Conservation (phyloP, 2,888 invertebrate genomes). For the Nomada ruficornis region DNA sequence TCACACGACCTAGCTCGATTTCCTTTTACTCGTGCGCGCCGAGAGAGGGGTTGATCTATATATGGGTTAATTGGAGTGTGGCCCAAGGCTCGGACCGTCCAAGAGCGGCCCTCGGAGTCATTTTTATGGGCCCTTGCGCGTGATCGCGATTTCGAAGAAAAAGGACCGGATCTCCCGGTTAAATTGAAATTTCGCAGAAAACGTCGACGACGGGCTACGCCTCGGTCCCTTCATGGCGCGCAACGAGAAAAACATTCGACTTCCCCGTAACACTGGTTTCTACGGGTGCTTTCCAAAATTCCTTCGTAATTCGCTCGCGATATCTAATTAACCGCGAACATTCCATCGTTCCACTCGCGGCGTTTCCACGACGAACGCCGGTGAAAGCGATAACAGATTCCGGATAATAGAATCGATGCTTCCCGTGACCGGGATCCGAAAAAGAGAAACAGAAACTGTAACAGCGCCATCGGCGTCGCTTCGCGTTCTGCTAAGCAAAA, state of each 20-base stretch:
- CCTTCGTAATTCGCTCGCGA: background rate
- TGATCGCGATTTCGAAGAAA: slow-evolving; percentile 34
- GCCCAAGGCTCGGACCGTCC: slow-evolving; percentile 43
- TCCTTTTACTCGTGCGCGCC: slow-evolving; percentile 14
- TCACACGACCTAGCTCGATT: slow-evolving; percentile 33
- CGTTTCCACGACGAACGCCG: background rate
- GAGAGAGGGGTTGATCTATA: slow-evolving; percentile 16
- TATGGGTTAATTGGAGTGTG: slow-evolving; percentile 58
- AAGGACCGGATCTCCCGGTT: slow-evolving; percentile 15
- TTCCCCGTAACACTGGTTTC: background rate
- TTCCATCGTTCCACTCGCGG: slow-evolving; percentile 17
- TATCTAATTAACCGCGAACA: background rate
- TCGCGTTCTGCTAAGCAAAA: slow-evolving; percentile 31
- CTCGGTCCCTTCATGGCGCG: background rate
- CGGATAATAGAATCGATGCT: no score
- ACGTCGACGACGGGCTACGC: background rate
- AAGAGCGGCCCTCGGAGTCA: slow-evolving; percentile 32
- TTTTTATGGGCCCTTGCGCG: slow-evolving; percentile 41
- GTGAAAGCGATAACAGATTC: no score
- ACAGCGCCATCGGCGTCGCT: slow-evolving; percentile 16
- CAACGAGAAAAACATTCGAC: slow-evolving; percentile 1
- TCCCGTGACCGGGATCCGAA: no score
- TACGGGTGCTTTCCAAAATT: background rate
- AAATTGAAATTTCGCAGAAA: slow-evolving; percentile 23
- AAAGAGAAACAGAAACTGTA: background rate